Percentiles rank a stretch among this genome's conserved stretches.
Evolutionary conservation across 2,113 vertebrate species (phyloP).

Genomic region (Gnathonemus echidnorhynchus): DNA sequence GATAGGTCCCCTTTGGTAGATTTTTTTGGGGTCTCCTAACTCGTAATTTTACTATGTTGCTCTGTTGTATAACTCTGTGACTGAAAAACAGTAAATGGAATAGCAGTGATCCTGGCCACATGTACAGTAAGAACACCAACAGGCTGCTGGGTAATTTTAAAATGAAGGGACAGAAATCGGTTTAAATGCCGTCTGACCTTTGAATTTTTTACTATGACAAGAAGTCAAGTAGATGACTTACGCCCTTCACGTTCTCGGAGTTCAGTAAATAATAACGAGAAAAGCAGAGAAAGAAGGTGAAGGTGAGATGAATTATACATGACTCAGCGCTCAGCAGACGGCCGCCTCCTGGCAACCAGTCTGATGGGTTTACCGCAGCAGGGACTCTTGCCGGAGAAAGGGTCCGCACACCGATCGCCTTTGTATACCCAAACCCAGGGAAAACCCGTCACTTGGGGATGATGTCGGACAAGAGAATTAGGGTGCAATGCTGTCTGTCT

Average conservation of each 20-base stretch:
- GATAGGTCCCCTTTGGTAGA: not conserved
- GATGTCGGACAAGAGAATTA: not conserved
- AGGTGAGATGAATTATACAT: slow-evolving; percentile 15
- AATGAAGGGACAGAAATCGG: not conserved
- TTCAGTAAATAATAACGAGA: not conserved
- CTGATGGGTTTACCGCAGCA: not conserved
- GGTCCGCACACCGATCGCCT: not conserved
- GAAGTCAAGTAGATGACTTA: not conserved
- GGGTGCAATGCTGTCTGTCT: not conserved
- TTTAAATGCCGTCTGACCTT: not conserved
- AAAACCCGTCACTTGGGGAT: not conserved
- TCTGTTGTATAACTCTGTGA: not conserved
- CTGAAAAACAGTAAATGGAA: not conserved
- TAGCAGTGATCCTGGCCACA: not conserved
- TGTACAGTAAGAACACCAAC: not conserved
- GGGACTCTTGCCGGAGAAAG: not conserved
- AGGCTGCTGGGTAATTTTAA: not conserved
- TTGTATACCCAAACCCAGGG: not conserved
- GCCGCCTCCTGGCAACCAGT: not conserved
- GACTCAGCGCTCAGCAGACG: not conserved
- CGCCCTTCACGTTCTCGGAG: not conserved
- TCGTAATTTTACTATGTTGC: not conserved
- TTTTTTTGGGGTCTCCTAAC: not conserved
- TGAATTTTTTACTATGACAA: not conserved
- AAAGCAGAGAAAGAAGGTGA: not conserved